A percentile compares a stretch with the other conserved stretches of the same genome.
Conservation (phyloP, 2,888 invertebrate genomes). For the Caenorhabditis angaria region DNA sequence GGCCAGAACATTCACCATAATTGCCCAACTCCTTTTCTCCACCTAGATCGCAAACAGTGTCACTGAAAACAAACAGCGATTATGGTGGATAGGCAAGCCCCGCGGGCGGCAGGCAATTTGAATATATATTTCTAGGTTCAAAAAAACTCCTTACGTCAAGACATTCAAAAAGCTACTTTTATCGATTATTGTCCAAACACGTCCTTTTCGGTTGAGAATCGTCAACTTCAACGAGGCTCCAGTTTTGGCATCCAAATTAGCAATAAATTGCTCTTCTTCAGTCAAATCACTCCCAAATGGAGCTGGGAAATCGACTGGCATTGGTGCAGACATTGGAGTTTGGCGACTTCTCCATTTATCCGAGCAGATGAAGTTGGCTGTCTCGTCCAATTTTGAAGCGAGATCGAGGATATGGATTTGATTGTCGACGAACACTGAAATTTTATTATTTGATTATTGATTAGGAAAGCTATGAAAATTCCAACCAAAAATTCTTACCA, state of each 20-base stretch:
- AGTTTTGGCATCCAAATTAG: conserved; percentile 96
- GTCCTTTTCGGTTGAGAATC: conserved; percentile 90
- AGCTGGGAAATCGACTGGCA: conserved; percentile 87
- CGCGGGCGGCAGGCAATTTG: conserved; percentile 76
- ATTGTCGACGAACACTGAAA: conserved; percentile 78
- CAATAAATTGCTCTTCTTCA: conserved; percentile 94
- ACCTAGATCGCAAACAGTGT: conserved; percentile 96
- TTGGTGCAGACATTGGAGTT: conserved; percentile 38
- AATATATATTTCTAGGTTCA: conserved; percentile 77
- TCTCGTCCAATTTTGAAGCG: conserved; percentile 96
- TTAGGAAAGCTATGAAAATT: too few species aligned
- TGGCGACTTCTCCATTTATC: conserved; percentile 88
- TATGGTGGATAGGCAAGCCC: conserved; percentile 80
- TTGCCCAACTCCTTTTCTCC: conserved; percentile 92
- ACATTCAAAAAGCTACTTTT: conserved; percentile 98
- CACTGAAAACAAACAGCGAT: conserved; percentile 76
- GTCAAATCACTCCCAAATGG: conserved; percentile 97
- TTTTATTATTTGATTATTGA: too few species aligned
- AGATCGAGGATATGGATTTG: conserved; percentile 89
- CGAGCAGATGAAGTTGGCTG: conserved; percentile 95
- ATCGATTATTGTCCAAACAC: conserved; percentile 99
- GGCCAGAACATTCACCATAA: conserved; percentile 99
- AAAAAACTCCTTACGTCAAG: conserved; percentile 78
- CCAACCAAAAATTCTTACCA: conserved; percentile 78
- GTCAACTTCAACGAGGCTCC: conserved; percentile 97